Percentiles rank a stretch among this genome's conserved stretches.
phyloP scores from a whole-genome alignment of 2,113 vertebrate species.

The Clarias magur region DNA sequence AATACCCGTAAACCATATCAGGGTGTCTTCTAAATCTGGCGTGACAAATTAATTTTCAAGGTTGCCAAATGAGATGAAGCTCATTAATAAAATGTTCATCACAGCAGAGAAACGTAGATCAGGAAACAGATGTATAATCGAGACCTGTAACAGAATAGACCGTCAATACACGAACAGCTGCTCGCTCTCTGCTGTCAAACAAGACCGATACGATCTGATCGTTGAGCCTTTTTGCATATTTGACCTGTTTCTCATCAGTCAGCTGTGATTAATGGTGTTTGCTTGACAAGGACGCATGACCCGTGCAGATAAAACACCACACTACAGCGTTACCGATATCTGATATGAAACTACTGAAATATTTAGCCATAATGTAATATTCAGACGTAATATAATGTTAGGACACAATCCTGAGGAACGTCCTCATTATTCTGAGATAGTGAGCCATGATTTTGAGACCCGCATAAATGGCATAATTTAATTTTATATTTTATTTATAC shows the following conservation, averaged over 20 bases:
- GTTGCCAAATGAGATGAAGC: constrained; percentile 61
- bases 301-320: not conserved
- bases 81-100: constrained; percentile 60
- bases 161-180: not conserved
- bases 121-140: constrained; percentile 44
- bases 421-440: not conserved
- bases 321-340: not conserved
- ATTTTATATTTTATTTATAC: not conserved
- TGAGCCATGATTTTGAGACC: not conserved
- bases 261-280: not conserved
- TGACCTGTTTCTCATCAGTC: not conserved
- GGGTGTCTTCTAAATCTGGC: constrained; percentile 58
- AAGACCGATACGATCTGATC: not conserved
- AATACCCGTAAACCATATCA: constrained; percentile 54
- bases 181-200: not conserved
- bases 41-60: constrained; percentile 63
- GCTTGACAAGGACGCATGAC: not conserved
- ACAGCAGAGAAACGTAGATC: constrained; percentile 46
- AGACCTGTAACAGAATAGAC: not conserved
- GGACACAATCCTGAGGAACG: not conserved
- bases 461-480: not conserved
- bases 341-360: not conserved
- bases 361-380: not conserved
- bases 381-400: no score
- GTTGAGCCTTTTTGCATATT: not conserved